Evolutionary conservation across 2,797 vertebrate genomes (phyloP).

Genomic region (Semaprochilodus insignis): DNA sequence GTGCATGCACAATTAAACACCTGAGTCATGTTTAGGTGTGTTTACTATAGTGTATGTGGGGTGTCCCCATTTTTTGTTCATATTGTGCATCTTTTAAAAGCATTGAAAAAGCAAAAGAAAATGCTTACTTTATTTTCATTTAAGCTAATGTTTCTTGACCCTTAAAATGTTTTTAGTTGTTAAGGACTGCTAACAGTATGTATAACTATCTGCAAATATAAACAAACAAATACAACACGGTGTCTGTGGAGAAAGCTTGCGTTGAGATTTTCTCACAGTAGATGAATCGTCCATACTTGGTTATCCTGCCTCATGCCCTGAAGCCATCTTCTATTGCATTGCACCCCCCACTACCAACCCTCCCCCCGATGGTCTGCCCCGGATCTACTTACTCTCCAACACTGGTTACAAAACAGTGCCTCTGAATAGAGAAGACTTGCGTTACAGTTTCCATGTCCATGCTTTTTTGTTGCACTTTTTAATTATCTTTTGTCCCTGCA

Average conservation of each 20-base stretch:
- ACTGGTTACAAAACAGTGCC: slow-evolving; percentile 64
- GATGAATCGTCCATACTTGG: slow-evolving; percentile 60
- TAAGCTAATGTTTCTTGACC: too few relatives aligned
- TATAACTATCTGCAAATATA: too few relatives aligned
- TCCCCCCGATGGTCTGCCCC: slow-evolving; percentile 52
- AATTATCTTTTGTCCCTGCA: slow-evolving; percentile 53
- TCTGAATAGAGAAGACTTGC: slow-evolving; percentile 67
- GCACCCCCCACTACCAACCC: slow-evolving; percentile 24
- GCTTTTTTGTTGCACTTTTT: slow-evolving; percentile 49
- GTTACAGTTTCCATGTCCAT: slow-evolving; percentile 59
- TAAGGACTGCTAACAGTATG: too few relatives aligned
- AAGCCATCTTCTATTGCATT: slow-evolving; percentile 48
- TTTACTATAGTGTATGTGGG: too few relatives aligned
- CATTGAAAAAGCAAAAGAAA: too few relatives aligned
- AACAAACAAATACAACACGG: not conserved
- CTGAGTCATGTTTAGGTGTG: too few relatives aligned
- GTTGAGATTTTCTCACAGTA: slow-evolving; percentile 57
- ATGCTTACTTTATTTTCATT: too few relatives aligned
- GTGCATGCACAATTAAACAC: too few relatives aligned
- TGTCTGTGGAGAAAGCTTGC: slow-evolving; percentile 23
- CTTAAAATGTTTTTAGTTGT: too few relatives aligned
- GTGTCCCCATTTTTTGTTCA: too few relatives aligned
- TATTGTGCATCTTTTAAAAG: too few relatives aligned
- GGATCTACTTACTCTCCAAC: slow-evolving; percentile 66
- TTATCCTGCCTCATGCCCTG: slow-evolving; percentile 60